Percentiles rank a stretch among this genome's conserved stretches.
These are phyloP conservation scores for Noctua janthe DNA, from an alignment of 2,888 invertebrate genomes.

Conservation along the genomic window DNA sequence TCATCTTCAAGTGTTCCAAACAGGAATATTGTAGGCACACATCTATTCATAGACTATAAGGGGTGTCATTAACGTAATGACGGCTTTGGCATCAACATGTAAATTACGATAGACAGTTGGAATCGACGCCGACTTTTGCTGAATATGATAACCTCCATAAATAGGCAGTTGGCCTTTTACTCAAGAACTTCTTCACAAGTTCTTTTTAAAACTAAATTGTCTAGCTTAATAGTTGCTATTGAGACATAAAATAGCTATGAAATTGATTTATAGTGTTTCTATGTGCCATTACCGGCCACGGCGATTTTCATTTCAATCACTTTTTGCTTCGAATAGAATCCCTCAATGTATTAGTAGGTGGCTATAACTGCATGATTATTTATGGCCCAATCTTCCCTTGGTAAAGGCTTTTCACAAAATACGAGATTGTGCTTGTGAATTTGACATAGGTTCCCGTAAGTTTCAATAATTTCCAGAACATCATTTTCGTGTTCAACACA, in stretches of 20 bases:
- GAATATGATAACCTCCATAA: constrained; percentile 27
- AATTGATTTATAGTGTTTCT: constrained; percentile 18
- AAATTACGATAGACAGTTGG: constrained; percentile 71
- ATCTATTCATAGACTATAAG: constrained; percentile 53
- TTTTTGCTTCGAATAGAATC: constrained; percentile 3
- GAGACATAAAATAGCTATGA: constrained; percentile 5
- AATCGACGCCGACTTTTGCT: constrained; percentile 57
- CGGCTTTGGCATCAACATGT: constrained; percentile 67
- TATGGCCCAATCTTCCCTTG: constrained; percentile 1
- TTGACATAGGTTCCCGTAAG: not conserved
- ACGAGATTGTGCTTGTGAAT: not conserved
- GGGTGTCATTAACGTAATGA: constrained; percentile 72
- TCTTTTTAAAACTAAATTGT: constrained; percentile 3
- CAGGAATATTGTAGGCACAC: constrained; percentile 62
- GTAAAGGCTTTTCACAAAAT: not conserved
- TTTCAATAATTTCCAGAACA: constrained; percentile 1
- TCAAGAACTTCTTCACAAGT: constrained; percentile 2
- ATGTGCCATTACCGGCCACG: not conserved
- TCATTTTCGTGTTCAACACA: not conserved
- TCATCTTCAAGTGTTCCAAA: constrained; percentile 67
- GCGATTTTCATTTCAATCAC: not conserved
- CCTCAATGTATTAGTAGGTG: constrained; percentile 1
- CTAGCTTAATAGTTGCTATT: not conserved
- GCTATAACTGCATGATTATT: constrained; percentile 7
- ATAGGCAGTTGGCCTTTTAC: constrained; percentile 28